phyloP scores from a whole-genome alignment of 2,113 vertebrate species.

The Pterocles gutturalis region DNA sequence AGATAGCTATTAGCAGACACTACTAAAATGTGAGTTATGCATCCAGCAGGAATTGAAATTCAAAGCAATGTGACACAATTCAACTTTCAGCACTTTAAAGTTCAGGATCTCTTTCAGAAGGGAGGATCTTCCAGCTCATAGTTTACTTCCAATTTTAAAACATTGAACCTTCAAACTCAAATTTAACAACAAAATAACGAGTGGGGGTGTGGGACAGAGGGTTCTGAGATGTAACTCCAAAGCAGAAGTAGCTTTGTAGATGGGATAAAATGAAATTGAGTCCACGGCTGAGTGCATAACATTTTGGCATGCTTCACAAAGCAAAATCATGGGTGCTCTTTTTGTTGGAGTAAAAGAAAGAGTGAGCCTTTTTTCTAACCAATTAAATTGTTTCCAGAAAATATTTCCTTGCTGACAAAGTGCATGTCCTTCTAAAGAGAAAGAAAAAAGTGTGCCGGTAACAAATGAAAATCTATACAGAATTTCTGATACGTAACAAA shows the following conservation, averaged over 20 bases:
- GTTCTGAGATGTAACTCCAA: not conserved
- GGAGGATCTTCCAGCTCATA: not conserved
- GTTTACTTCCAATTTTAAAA: not conserved
- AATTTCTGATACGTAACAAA: not conserved
- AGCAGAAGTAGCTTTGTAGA: not conserved
- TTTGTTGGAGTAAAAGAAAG: not conserved
- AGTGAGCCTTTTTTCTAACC: not conserved
- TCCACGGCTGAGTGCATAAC: not conserved
- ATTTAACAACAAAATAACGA: not conserved
- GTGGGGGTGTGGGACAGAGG: not conserved
- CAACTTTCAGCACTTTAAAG: not conserved
- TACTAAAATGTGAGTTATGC: not conserved
- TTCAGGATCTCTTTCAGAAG: not conserved
- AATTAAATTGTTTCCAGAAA: slow-evolving; percentile 19
- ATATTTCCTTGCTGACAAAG: not conserved
- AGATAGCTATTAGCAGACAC: not conserved
- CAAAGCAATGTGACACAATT: not conserved
- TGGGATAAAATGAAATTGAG: not conserved
- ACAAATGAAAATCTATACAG: not conserved
- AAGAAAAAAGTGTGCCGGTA: not conserved
- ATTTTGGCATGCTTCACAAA: not conserved
- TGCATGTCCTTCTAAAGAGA: not conserved
- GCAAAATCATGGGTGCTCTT: not conserved
- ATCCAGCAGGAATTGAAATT: not conserved
- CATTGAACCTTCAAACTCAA: not conserved